phyloP scores from a whole-genome alignment of 30 jellyfish, hydroid and myxozoan species.

The Clytia hemisphaerica region DNA sequence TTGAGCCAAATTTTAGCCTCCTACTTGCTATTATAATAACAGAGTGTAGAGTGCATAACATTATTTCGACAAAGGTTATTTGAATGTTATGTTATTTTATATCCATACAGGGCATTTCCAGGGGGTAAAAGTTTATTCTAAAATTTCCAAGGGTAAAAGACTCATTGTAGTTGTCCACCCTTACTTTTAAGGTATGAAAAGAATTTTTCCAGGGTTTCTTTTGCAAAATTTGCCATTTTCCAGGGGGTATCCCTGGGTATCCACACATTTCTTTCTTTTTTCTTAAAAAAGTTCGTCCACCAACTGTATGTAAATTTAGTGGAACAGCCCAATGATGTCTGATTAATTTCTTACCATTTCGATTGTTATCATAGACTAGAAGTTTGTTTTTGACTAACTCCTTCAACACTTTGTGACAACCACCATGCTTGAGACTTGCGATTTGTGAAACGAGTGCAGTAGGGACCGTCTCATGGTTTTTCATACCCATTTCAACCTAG shows the following conservation, averaged over 20 bases:
- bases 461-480: slow-evolving; percentile 93
- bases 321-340: not conserved
- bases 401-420: slow-evolving; percentile 63
- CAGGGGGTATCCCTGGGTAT: not conserved
- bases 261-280: not conserved
- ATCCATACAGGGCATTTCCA: too few species aligned
- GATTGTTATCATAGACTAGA: slow-evolving; percentile 56
- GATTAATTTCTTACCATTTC: slow-evolving; percentile 40
- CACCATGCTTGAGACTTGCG: slow-evolving; percentile 86
- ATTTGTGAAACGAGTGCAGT: slow-evolving; percentile 60
- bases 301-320: not conserved
- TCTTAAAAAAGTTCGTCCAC: too few species aligned
- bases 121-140: too few species aligned
- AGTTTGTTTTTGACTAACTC: slow-evolving; percentile 67
- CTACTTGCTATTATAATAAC: too few species aligned
- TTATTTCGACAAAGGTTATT: too few species aligned
- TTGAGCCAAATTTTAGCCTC: too few species aligned
- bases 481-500: slow-evolving; percentile 99
- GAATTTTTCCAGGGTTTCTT: too few species aligned
- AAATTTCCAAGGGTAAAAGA: too few species aligned
- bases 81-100: too few species aligned
- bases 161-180: too few species aligned
- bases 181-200: too few species aligned
- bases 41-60: too few species aligned
- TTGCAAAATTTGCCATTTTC: not conserved